These are phyloP conservation scores for Metridium senile DNA, from an alignment of 92 coral and sea anemone genomes.

Conservation along the genomic window DNA sequence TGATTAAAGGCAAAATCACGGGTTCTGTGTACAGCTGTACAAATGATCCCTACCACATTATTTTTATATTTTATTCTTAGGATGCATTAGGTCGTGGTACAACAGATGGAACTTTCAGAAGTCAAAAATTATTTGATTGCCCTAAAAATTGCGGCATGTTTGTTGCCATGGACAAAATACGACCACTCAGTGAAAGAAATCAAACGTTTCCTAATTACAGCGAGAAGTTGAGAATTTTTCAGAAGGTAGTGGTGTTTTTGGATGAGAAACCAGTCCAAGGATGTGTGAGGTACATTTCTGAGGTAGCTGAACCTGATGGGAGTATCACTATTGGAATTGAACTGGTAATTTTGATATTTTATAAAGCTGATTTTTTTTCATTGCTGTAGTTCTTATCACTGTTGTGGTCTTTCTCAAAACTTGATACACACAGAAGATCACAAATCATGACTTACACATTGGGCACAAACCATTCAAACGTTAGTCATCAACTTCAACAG, in stretches of 20 bases:
- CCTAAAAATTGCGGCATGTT: conserved; percentile 74
- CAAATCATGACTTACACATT: too few species aligned
- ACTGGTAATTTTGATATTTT: too few species aligned
- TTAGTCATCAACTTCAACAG: too few species aligned
- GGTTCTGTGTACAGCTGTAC: too few species aligned
- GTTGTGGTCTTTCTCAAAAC: too few species aligned
- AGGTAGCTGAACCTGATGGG: conserved; percentile 20
- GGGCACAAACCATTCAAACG: too few species aligned
- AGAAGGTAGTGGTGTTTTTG: conserved; percentile 65
- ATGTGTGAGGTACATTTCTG: conserved; percentile 51
- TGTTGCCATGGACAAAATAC: conserved; percentile 80
- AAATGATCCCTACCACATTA: too few species aligned
- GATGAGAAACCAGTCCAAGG: conserved; percentile 50
- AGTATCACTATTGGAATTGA: conserved; percentile 63
- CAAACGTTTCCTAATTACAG: background rate
- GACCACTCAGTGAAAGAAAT: conserved; percentile 36
- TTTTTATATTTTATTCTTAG: conserved; percentile 36
- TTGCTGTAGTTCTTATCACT: too few species aligned
- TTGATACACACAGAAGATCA: too few species aligned
- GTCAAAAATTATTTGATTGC: conserved; percentile 55
- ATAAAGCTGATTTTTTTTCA: too few species aligned
- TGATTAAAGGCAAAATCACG: too few species aligned
- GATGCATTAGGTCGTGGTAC: conserved; percentile 59
- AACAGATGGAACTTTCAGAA: conserved; percentile 68
- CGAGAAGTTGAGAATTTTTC: conserved; percentile 24